phyloP scores from a whole-genome alignment of 2,113 vertebrate genomes.

The Nothobranchius kuhntae region DNA sequence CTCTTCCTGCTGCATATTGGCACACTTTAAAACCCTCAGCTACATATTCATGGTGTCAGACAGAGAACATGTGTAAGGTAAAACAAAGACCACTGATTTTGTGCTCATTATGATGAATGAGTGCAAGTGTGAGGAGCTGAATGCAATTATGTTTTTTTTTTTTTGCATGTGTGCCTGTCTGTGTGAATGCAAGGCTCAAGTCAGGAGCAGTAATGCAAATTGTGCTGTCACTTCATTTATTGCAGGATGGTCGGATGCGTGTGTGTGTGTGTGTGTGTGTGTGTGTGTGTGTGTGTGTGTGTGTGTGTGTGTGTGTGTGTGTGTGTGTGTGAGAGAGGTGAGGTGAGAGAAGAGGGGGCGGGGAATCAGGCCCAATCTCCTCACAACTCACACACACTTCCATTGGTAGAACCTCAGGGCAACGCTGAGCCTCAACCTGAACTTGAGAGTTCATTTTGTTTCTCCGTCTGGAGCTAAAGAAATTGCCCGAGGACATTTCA shows the following conservation, averaged over 20 bases:
- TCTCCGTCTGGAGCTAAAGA: slow-evolving; percentile 66
- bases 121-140: slow-evolving; percentile 20
- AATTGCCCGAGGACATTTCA: slow-evolving; percentile 58
- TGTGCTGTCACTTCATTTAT: slow-evolving; percentile 71
- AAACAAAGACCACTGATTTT: slow-evolving; percentile 36
- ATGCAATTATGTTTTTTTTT: slow-evolving; percentile 12
- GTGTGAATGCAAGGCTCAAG: slow-evolving; percentile 26
- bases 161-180: slow-evolving; percentile 12
- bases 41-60: slow-evolving; percentile 55
- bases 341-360: slow-evolving; percentile 43
- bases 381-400: slow-evolving; percentile 40
- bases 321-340: slow-evolving; percentile 21
- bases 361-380: slow-evolving; percentile 43
- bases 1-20: slow-evolving; percentile 5
- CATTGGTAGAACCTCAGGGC: slow-evolving; percentile 58
- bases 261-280: slow-evolving; percentile 36
- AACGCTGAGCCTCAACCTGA: slow-evolving; percentile 73
- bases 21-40: slow-evolving; percentile 15
- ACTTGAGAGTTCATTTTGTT: slow-evolving; percentile 75
- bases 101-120: slow-evolving; percentile 28
- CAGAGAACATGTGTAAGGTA: slow-evolving; percentile 57
- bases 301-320: slow-evolving; percentile 34
- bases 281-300: slow-evolving; percentile 33
- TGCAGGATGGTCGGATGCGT: slow-evolving; percentile 46
- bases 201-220: slow-evolving; percentile 63